Percentiles rank a stretch among this genome's conserved stretches.
These are phyloP conservation scores for Seriola dumerili DNA, from an alignment of 2,113 vertebrate species.

Conservation along the genomic window DNA sequence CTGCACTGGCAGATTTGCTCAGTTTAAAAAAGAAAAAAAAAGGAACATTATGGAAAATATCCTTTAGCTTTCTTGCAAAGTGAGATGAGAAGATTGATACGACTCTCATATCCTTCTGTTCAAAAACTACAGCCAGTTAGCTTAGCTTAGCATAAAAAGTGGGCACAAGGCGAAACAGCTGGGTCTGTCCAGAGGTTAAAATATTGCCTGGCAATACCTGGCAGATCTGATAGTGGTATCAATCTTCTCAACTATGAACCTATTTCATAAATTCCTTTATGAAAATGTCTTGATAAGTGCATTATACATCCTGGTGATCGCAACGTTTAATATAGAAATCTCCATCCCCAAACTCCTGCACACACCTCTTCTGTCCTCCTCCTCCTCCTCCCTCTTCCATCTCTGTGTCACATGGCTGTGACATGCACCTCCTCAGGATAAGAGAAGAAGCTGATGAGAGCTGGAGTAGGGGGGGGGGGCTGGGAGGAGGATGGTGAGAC, in stretches of 20 bases:
- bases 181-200: no score
- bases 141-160: background rate
- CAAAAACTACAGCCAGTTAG: background rate
- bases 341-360: background rate
- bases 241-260: background rate
- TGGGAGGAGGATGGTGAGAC: slow-evolving; percentile 40
- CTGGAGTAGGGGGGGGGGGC: slow-evolving; percentile 47
- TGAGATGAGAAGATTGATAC: background rate
- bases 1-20: no score
- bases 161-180: no score
- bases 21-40: background rate
- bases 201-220: background rate
- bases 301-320: background rate
- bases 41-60: background rate
- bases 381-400: slow-evolving; percentile 62
- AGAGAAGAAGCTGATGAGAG: slow-evolving; percentile 66
- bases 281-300: background rate
- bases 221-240: background rate
- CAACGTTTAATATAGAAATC: background rate
- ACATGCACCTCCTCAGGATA: slow-evolving; percentile 56
- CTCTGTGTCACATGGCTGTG: slow-evolving; percentile 54
- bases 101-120: background rate
- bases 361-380: background rate
- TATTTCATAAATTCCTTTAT: background rate
- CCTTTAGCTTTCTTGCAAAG: background rate